Base-by-base conservation (phyloP, 2,113 vertebrate species). In the Melanocharis versteri region DNA sequence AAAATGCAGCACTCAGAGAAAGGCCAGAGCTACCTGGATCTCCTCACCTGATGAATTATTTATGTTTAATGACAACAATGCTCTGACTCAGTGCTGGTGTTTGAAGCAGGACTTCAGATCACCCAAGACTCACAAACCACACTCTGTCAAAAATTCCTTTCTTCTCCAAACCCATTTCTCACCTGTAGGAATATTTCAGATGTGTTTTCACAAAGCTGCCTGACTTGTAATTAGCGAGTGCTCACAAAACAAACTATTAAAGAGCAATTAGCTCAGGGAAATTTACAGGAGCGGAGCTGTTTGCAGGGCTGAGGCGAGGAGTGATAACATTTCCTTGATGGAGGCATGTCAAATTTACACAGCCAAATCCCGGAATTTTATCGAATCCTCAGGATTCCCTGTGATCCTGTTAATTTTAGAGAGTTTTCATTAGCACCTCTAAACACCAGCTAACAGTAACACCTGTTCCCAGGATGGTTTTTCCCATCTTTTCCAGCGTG, bases 201-300 rank as follows among this genome's bases (percentile, higher is more conserved):
- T 45, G 37, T 27, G 58, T 90, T 94, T 90, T 65, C 76, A 80
- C 79, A 73, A 77, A 77, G 54, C 85, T 8, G 2, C 15, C 2
- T 80, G 92, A 86, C 78, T 83, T 84, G 13, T 69, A 90, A 96
- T 93, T 79, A 95, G 83, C 58, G 1, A 44, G 50, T 68, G 64
- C 78, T 95, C 62, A 10, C 79, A 80, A 68, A 92, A 88, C 79
- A 92, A 88, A 61, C 90, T 72, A 83, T 90, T 95, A 94, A 80
- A 77, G 78, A 92, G 83, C 88, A 95, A 96, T 94, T 97, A 97
- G 39, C 86, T 62, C 7, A 17, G 42, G 54, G n/a, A 86, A 70
- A 83, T 73, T 40, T 24, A 42, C n/a, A 23, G 21, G 54, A 86
- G 88, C 26, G 21, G 54, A 86, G 88, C 66, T 93, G 45, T 72